Evolutionary conservation across 2,888 invertebrate genomes (phyloP).

Genomic region (Hetaerina titia): DNA sequence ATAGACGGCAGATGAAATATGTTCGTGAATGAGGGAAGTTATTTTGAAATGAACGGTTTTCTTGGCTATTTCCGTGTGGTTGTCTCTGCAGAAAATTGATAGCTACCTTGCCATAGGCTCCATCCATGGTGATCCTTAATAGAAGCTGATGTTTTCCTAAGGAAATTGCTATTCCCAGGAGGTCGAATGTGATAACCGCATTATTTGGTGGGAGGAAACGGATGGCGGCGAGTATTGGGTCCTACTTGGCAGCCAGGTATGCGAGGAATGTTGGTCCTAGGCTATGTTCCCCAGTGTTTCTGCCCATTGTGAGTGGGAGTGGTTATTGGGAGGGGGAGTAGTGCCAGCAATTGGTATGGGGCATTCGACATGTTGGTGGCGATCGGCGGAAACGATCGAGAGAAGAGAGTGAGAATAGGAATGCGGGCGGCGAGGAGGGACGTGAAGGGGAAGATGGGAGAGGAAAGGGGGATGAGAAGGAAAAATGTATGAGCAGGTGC

Average conservation of each 20-base stretch:
- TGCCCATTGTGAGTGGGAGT: constrained; percentile 30
- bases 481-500: constrained; percentile 30
- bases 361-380: not conserved
- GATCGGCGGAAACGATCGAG: constrained; percentile 11
- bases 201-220: constrained; percentile 16
- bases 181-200: not conserved
- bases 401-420: not conserved
- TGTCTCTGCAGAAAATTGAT: too few relatives aligned
- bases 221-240: not conserved
- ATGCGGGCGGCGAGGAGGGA: not conserved
- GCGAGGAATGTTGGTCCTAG: constrained; percentile 21
- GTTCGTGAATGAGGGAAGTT: too few relatives aligned
- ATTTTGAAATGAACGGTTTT: too few relatives aligned
- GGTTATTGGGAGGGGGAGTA: not conserved
- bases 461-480: not conserved
- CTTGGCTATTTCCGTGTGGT: too few relatives aligned
- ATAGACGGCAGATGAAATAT: too few relatives aligned
- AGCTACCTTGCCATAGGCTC: too few relatives aligned
- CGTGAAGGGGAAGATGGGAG: not conserved
- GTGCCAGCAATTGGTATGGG: not conserved
- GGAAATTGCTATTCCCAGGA: not conserved
- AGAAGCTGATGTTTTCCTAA: not conserved
- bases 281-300: not conserved
- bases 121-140: not conserved
- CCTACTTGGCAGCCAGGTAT: not conserved